Evolutionary conservation across 2,113 vertebrate genomes (phyloP).

Genomic region (Sinosuthora webbiana): DNA sequence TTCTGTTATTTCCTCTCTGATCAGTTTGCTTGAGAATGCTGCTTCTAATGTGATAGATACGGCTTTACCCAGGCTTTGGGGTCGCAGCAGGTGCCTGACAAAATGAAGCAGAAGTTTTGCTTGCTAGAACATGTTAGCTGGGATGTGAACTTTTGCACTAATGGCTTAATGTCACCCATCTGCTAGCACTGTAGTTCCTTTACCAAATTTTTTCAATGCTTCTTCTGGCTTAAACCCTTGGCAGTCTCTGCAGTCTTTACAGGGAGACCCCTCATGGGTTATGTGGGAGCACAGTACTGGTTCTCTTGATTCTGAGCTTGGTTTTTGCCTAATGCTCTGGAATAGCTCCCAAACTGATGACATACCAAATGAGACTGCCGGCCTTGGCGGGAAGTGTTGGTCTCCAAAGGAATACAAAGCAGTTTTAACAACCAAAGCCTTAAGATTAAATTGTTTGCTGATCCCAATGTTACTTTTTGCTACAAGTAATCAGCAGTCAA

Average conservation of each 20-base stretch:
- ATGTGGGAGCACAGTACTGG: rapidly evolving
- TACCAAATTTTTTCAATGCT: rapidly evolving
- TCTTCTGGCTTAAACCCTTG: not conserved
- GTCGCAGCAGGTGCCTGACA: not conserved
- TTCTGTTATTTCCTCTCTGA: not conserved
- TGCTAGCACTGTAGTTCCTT: not conserved
- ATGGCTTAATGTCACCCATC: not conserved
- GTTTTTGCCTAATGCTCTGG: not conserved
- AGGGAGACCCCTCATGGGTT: not conserved
- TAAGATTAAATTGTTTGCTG: not conserved
- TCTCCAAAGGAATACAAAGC: not conserved
- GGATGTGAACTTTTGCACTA: not conserved
- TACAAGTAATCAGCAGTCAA: not conserved
- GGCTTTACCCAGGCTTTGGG: not conserved
- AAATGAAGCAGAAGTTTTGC: not conserved
- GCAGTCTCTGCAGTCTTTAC: not conserved
- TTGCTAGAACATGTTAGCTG: not conserved
- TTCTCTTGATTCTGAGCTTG: not conserved
- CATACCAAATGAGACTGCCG: not conserved
- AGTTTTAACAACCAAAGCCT: not conserved
- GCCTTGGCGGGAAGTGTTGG: not conserved
- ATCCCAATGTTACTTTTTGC: not conserved
- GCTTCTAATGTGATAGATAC: not conserved
- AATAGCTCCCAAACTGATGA: not conserved
- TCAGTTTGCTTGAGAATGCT: not conserved